These are phyloP conservation scores for Dolichallabes microphthalmus DNA, from an alignment of 2,113 vertebrate species.

Conservation along the genomic window DNA sequence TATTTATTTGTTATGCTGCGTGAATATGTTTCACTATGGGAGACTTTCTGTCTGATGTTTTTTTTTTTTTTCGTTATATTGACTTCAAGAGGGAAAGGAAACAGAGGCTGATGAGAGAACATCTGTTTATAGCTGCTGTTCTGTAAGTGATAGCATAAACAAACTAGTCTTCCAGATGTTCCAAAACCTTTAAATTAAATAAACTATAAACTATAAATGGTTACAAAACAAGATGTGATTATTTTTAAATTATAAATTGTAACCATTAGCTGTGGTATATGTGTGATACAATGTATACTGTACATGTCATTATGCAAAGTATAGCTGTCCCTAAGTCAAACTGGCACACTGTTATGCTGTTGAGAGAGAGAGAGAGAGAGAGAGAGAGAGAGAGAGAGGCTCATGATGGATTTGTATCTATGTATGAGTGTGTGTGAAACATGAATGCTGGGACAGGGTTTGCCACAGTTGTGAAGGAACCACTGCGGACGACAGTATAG, in stretches of 20 bases:
- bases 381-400: conserved; percentile 4
- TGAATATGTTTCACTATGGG: background rate
- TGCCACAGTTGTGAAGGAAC: conserved; percentile 36
- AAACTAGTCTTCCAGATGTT: background rate
- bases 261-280: background rate
- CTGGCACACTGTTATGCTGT: conserved; percentile 38
- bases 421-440: background rate
- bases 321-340: conserved; percentile 33
- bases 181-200: background rate
- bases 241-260: background rate
- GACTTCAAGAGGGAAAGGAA: background rate
- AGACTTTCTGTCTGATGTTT: background rate
- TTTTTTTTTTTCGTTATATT: background rate
- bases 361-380: conserved; percentile 7
- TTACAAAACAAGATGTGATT: background rate
- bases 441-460: conserved; percentile 10
- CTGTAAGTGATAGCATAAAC: background rate
- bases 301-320: background rate
- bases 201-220: background rate
- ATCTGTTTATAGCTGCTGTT: background rate
- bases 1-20: background rate
- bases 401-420: background rate
- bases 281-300: background rate
- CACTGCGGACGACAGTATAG: conserved; percentile 44
- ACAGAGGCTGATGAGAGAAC: no score